Evolutionary conservation across 2,797 vertebrate genomes (phyloP).

Genomic region (Denticeps clupeoides): DNA sequence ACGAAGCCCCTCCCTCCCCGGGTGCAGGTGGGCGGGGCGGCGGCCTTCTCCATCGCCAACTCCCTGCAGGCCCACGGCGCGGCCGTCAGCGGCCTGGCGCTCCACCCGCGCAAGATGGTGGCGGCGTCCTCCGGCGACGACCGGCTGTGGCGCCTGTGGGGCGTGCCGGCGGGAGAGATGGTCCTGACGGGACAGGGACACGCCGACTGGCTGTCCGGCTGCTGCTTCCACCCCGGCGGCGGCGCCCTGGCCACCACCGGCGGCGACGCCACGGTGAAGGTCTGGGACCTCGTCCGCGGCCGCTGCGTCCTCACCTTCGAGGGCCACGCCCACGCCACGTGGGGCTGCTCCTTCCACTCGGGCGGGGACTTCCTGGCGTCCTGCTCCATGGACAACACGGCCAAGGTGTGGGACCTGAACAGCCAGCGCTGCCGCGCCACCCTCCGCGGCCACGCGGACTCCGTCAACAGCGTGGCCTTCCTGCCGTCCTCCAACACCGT

Average conservation of each 20-base stretch:
- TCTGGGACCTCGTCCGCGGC: conserved; percentile 55
- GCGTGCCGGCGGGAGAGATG: conserved; percentile 52
- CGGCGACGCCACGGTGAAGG: conserved; percentile 50
- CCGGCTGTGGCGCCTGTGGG: conserved; percentile 60
- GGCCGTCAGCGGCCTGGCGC: conserved; percentile 41
- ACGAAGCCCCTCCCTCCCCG: conserved; percentile 29
- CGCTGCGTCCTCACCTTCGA: conserved; percentile 51
- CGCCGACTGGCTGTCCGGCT: conserved; percentile 70
- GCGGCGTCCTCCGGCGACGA: conserved; percentile 58
- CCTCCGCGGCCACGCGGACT: conserved; percentile 61
- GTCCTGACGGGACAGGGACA: conserved; percentile 68
- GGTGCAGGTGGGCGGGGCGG: conserved; percentile 14
- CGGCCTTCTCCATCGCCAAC: conserved; percentile 25
- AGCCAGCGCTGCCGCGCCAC: conserved; percentile 61
- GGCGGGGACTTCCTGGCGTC: conserved; percentile 70
- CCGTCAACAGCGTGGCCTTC: conserved; percentile 71
- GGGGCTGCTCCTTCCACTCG: conserved; percentile 62
- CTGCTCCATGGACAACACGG: conserved; percentile 64
- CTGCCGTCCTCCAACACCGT: conserved; percentile 54
- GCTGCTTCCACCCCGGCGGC: conserved; percentile 73
- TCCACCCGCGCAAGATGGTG: conserved; percentile 49
- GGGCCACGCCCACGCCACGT: conserved; percentile 45
- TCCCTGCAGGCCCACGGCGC: conserved; percentile 37
- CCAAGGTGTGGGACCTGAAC: conserved; percentile 70
- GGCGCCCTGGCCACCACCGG: conserved; percentile 60